phyloP scores from a whole-genome alignment of 2,113 vertebrate species.

The Tapirus terrestris region DNA sequence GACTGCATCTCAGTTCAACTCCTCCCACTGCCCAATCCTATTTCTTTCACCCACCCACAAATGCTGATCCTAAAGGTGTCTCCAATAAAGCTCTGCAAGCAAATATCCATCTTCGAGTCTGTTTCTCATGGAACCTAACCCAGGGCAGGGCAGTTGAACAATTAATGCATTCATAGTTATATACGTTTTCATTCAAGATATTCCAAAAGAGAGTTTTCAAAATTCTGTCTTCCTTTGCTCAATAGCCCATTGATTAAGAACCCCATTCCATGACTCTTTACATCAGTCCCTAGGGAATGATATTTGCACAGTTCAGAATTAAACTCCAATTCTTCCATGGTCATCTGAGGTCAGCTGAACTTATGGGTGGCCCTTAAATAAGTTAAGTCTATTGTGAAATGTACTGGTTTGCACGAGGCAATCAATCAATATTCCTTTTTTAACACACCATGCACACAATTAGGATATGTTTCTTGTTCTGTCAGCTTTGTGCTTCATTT shows the following conservation, averaged over 20 bases:
- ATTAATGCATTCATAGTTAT: background rate
- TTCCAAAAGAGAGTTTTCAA: slow-evolving; percentile 8
- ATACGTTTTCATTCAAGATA: background rate
- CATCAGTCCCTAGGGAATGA: background rate
- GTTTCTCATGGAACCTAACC: background rate
- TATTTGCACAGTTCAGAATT: background rate
- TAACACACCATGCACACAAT: background rate
- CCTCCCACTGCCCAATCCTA: background rate
- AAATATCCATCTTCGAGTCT: background rate
- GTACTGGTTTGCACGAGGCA: background rate
- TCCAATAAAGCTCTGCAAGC: background rate
- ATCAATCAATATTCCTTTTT: background rate
- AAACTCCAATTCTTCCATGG: background rate
- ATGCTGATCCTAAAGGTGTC: background rate
- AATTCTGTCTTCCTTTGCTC: background rate
- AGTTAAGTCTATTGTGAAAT: background rate
- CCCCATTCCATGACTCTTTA: background rate
- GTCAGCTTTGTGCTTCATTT: background rate
- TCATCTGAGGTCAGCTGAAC: background rate
- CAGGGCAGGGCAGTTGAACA: background rate
- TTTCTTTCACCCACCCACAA: background rate
- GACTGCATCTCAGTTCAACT: background rate
- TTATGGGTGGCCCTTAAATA: background rate
- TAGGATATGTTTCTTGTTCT: background rate
- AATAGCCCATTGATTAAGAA: background rate